Base-by-base conservation (phyloP, 2,888 invertebrate genomes). In the Chelonus formosanus region DNA sequence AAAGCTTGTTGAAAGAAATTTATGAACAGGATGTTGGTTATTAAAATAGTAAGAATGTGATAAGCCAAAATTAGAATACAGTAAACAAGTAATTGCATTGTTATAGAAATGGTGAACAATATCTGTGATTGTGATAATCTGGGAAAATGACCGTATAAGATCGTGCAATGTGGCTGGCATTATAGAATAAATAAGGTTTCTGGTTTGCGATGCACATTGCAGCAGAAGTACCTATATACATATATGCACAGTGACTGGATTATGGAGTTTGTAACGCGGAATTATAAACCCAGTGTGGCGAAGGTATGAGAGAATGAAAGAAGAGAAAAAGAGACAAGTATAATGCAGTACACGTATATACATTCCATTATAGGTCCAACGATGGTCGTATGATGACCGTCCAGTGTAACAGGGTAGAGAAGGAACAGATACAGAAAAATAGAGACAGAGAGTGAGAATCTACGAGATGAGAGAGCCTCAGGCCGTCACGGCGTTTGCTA, bases 181-280 rank as follows among this genome's bases (percentile, higher is more conserved):
- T 76, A 76, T 72, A 76, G 79, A 79, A 76, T 73, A 36, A 71
- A 69, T 71, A 67, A 47, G 59, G 66, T 69, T 6, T 61, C 55
- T 58, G 65, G 67, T 56, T 62, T 61, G 50, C 60, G 65, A 69
- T 75, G 68, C 71, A 69, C 74, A 69, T 70, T 68, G 68, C 4
- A 67, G 70, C 69, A 63, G 71, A 70, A 65, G 60, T 67, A 68
- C 67, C 64, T 64, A 52, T 50, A 35, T 44, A 47, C 3, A 35
- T 40, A 45, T 10, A 54, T 35, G 35, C 34, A 77, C 75, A 75
- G 75, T 76, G 76, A 79, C 78, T 78, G 77, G 77, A 80, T 79
- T 80, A 80, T 76, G 78, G 80, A 78, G 78, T 79, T 79, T 76
- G 76, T 74, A 76, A 73, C 76, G 75, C 74, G 77, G 75, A 77